phyloP scores from a whole-genome alignment of 1,140 invertebrate genomes.

The Neomicropteryx cornuta region DNA sequence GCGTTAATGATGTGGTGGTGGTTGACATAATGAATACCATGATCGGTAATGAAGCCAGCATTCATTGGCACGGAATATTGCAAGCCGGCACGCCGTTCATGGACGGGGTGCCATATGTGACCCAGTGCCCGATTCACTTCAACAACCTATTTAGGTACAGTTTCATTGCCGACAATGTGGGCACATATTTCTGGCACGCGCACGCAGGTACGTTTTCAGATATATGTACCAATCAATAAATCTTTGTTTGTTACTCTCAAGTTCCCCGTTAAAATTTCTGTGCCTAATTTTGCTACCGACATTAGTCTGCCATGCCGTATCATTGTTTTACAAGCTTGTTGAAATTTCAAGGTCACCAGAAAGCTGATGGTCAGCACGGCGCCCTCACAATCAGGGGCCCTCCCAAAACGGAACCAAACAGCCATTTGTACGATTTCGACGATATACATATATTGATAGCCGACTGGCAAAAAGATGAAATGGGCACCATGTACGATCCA shows the following conservation, averaged over 20 bases:
- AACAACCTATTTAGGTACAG: conserved; percentile 43
- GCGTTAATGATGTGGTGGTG: conserved; percentile 42
- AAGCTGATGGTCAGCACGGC: conserved; percentile 36
- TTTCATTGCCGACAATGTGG: conserved; percentile 35
- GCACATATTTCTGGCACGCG: conserved; percentile 50
- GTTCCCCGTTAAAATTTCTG: too few species aligned
- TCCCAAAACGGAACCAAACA: conserved; percentile 18
- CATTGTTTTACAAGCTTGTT: too few species aligned
- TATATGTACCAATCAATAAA: too few species aligned
- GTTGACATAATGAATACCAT: conserved; percentile 46
- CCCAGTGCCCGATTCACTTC: conserved; percentile 51
- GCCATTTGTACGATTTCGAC: conserved; percentile 28
- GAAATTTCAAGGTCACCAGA: conserved; percentile 33
- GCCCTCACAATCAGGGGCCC: conserved; percentile 29
- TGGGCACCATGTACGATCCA: conserved; percentile 19
- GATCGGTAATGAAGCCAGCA: conserved; percentile 34
- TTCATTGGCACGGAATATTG: conserved; percentile 44
- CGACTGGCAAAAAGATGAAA: conserved; percentile 21
- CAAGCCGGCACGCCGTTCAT: conserved; percentile 39
- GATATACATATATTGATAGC: conserved; percentile 26
- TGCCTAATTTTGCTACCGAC: too few species aligned
- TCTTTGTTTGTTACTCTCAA: too few species aligned
- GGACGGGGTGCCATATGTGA: conserved; percentile 53
- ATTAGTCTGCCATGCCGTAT: too few species aligned
- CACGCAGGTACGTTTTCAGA: conserved; percentile 43